Conservation (phyloP, 2,797 vertebrate genomes). For the Malurus leucopterus region DNA sequence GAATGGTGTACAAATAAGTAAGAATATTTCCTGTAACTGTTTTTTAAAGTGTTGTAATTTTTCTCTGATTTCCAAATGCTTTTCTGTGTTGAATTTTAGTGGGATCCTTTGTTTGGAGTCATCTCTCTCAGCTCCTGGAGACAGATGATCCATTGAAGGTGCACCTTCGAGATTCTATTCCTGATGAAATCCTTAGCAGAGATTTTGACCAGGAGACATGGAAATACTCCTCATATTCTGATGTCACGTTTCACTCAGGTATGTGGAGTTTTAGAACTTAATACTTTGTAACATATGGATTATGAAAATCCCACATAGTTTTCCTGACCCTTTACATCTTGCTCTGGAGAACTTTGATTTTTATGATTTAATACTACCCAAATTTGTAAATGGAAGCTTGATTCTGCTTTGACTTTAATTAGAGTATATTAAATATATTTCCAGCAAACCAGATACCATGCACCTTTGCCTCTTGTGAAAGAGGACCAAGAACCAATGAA, state of each 20-base stretch:
- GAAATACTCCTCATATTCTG: conserved; percentile 87
- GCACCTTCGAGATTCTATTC: conserved; percentile 75
- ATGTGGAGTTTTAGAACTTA: background rate
- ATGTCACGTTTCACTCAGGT: conserved; percentile 80
- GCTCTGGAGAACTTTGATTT: background rate
- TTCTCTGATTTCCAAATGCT: background rate
- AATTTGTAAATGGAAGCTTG: background rate
- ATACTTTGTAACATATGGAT: background rate
- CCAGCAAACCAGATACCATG: background rate
- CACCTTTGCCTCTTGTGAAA: background rate
- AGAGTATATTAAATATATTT: background rate
- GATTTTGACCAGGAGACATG: conserved; percentile 82
- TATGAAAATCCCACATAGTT: background rate
- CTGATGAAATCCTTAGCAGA: conserved; percentile 82
- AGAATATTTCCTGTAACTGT: background rate
- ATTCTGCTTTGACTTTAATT: background rate
- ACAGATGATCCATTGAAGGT: conserved; percentile 84
- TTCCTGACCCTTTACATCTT: background rate
- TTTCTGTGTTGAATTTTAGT: conserved; percentile 66
- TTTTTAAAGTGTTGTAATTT: background rate
- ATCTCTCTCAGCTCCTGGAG: conserved; percentile 81
- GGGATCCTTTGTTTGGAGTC: conserved; percentile 90
- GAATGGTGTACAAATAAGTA: background rate
- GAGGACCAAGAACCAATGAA: background rate
- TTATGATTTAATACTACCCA: background rate